phyloP scores from a whole-genome alignment of 1,140 invertebrate species.

The Doryteuthis pealeii region DNA sequence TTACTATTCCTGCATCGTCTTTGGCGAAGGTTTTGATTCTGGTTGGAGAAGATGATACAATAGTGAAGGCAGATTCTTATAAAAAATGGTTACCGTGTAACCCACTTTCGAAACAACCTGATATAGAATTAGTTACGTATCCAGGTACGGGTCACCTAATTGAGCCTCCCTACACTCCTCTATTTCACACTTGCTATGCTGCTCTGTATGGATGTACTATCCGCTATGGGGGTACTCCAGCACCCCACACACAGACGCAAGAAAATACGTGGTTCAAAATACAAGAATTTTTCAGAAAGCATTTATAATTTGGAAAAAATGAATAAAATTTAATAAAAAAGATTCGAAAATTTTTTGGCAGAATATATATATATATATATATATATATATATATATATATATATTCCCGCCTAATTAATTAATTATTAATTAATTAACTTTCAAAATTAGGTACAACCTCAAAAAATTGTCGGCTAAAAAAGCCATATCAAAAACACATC shows the following conservation, averaged over 20 bases:
- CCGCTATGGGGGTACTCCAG: slow-evolving; percentile 31
- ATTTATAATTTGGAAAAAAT: background rate
- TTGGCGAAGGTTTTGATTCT: background rate
- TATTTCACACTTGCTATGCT: slow-evolving; percentile 20
- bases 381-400: no score
- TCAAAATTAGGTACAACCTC: no score
- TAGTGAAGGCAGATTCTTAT: background rate
- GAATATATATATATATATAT: no score
- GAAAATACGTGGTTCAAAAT: slow-evolving; percentile 36
- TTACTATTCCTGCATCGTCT: background rate
- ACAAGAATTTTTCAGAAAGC: slow-evolving; percentile 20
- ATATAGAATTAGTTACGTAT: slow-evolving; percentile 20
- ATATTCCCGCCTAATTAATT: no score
- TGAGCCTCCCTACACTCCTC: slow-evolving; percentile 40
- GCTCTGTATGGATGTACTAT: slow-evolving; percentile 14
- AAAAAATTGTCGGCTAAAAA: no score
- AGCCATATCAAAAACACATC: no score
- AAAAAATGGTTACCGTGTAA: background rate
- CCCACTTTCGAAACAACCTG: background rate
- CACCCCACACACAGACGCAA: slow-evolving; percentile 33
- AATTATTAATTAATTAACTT: no score
- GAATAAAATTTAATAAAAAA: no score
- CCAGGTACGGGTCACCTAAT: slow-evolving; percentile 39
- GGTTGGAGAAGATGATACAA: background rate
- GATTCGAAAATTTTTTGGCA: no score